A percentile compares a stretch with the other conserved stretches of the same genome.
These are phyloP conservation scores for Drosophila teissieri DNA, from an alignment of 1,140 invertebrate genomes.

Conservation along the genomic window DNA sequence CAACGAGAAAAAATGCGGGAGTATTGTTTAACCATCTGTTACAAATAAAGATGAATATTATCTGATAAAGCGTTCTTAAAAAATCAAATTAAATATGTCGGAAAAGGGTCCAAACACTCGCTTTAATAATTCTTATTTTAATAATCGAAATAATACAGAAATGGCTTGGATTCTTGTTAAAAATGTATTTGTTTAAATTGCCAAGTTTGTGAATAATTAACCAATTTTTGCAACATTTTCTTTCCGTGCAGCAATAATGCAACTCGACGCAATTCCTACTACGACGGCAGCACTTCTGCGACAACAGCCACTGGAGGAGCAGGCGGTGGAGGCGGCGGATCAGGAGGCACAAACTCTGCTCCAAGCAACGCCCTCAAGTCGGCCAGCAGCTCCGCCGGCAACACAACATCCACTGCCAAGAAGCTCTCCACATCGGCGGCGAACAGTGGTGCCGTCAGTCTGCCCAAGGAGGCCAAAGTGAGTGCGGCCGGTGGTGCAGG, in stretches of 20 bases:
- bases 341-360: constrained; percentile 24
- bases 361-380: constrained; percentile 23
- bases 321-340: constrained; percentile 4
- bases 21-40: not conserved
- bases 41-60: not conserved
- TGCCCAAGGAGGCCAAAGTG: constrained; percentile 58
- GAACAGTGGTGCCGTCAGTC: constrained; percentile 27
- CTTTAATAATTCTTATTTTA: too few relatives aligned
- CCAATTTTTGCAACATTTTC: not conserved
- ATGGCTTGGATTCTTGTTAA: too few relatives aligned
- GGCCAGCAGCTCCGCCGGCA: constrained; percentile 16
- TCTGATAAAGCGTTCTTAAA: too few relatives aligned
- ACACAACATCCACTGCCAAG: constrained; percentile 26
- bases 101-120: too few relatives aligned
- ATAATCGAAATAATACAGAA: too few relatives aligned
- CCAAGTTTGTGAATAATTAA: too few relatives aligned
- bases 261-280: constrained; percentile 72
- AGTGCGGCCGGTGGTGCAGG: constrained; percentile 16
- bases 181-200: too few relatives aligned
- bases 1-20: not conserved
- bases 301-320: constrained; percentile 27
- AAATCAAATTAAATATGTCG: too few relatives aligned
- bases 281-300: constrained; percentile 51
- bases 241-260: constrained; percentile 48
- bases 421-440: constrained; percentile 40